Evolutionary conservation across 2,888 invertebrate species (phyloP).

Genomic region (Acanthococcus lagerstroemiae): DNA sequence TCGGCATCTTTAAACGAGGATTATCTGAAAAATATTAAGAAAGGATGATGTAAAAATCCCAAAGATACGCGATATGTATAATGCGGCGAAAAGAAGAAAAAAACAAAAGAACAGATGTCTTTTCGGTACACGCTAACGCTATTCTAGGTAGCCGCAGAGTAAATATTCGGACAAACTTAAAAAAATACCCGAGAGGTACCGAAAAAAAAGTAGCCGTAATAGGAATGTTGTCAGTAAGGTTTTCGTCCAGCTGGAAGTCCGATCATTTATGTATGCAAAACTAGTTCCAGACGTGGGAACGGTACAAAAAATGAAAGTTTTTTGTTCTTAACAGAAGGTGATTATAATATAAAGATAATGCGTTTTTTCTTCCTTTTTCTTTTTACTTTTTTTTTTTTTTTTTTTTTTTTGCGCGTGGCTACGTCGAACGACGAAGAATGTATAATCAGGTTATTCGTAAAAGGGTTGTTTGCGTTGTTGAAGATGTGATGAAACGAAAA

Average conservation of each 20-base stretch:
- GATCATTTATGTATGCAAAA: slow-evolving; percentile 21
- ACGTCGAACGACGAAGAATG: too few relatives aligned
- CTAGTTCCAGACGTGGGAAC: slow-evolving; percentile 21
- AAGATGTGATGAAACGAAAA: too few relatives aligned
- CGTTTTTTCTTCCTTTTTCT: too few relatives aligned
- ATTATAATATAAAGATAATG: too few relatives aligned
- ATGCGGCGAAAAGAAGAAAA: background rate
- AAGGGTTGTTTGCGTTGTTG: too few relatives aligned
- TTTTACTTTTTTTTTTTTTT: too few relatives aligned
- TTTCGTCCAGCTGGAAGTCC: slow-evolving; percentile 25
- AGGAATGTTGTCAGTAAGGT: slow-evolving; percentile 6
- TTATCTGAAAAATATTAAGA: background rate
- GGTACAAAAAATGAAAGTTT: slow-evolving; percentile 4
- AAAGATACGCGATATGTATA: background rate
- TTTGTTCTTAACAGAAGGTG: too few relatives aligned
- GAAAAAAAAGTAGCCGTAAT: slow-evolving; percentile 6
- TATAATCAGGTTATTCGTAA: too few relatives aligned
- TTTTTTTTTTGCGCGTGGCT: too few relatives aligned
- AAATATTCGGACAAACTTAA: slow-evolving; percentile 4
- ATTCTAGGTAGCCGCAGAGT: background rate
- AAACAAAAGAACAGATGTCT: slow-evolving; percentile 4
- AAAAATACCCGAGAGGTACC: background rate
- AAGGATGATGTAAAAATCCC: background rate
- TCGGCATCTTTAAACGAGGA: slow-evolving; percentile 5
- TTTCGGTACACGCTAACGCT: background rate